These are phyloP conservation scores for Corythaeola cristata DNA, from an alignment of 2,113 vertebrate species.

Conservation along the genomic window DNA sequence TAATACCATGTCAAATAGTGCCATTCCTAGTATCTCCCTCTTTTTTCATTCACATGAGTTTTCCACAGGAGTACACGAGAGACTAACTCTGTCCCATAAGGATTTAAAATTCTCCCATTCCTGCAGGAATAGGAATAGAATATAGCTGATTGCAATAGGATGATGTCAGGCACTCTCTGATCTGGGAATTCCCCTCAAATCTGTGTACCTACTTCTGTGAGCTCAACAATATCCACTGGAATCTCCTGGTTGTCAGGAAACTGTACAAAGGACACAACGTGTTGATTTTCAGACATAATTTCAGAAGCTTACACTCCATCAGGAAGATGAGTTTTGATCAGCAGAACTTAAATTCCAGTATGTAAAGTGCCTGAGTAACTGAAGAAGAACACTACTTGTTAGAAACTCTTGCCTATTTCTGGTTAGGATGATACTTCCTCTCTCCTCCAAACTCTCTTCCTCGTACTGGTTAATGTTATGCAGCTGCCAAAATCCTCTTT, in stretches of 20 bases:
- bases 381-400: not conserved
- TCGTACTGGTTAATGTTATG: not conserved
- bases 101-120: not conserved
- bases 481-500: not conserved
- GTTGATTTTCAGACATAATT: not conserved
- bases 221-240: not conserved
- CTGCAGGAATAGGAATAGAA: not conserved
- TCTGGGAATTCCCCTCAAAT: not conserved
- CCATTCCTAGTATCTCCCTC: not conserved
- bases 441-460: not conserved
- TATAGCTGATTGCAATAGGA: not conserved
- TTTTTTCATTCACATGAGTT: not conserved
- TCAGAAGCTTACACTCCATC: not conserved
- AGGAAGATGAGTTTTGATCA: not conserved
- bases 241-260: not conserved
- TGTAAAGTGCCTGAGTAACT: not conserved
- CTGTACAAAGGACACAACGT: not conserved
- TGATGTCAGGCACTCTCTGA: not conserved
- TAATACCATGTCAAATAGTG: not conserved
- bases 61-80: not conserved
- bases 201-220: not conserved
- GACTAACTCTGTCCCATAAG: not conserved
- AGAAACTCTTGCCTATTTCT: not conserved
- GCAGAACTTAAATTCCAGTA: not conserved
- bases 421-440: not conserved